phyloP scores from a whole-genome alignment of 2,797 vertebrate genomes.

The Poeciliopsis presidionis region DNA sequence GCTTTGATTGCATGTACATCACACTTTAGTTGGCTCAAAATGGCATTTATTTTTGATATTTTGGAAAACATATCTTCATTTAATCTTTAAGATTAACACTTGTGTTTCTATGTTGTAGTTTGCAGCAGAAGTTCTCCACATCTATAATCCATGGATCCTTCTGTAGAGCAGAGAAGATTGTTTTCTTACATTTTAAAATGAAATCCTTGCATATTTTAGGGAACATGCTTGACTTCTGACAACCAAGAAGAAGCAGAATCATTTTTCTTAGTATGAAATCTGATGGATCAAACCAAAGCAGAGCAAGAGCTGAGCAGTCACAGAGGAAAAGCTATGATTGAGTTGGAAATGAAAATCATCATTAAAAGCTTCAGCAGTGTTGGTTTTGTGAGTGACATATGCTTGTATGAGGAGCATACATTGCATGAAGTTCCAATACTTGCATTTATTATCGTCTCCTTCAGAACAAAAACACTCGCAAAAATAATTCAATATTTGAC shows the following conservation, averaged over 20 bases:
- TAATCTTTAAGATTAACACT: slow-evolving; percentile 11
- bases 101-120: slow-evolving; percentile 17
- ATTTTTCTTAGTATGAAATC: slow-evolving; percentile 44
- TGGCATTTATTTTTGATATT: slow-evolving; percentile 21
- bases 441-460: slow-evolving; percentile 7
- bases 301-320: slow-evolving; percentile 37
- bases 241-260: slow-evolving; percentile 46
- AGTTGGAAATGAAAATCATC: slow-evolving; percentile 23
- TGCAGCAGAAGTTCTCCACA: slow-evolving; percentile 1
- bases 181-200: slow-evolving; percentile 29
- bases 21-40: slow-evolving; percentile 11
- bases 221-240: slow-evolving; percentile 50
- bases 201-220: slow-evolving; percentile 38
- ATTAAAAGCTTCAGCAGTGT: slow-evolving; percentile 5
- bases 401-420: not conserved
- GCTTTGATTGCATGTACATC: slow-evolving; percentile 34
- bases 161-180: slow-evolving; percentile 7
- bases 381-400: slow-evolving; percentile 2
- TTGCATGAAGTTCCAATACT: slow-evolving; percentile 21
- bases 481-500: slow-evolving; percentile 15
- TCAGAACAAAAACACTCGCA: not conserved
- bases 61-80: not conserved
- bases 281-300: slow-evolving; percentile 48
- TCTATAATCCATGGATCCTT: slow-evolving; percentile 15
- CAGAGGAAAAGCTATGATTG: slow-evolving; percentile 20